Base-by-base conservation (phyloP, 2,888 invertebrate species). In the Drosophila anceps region DNA sequence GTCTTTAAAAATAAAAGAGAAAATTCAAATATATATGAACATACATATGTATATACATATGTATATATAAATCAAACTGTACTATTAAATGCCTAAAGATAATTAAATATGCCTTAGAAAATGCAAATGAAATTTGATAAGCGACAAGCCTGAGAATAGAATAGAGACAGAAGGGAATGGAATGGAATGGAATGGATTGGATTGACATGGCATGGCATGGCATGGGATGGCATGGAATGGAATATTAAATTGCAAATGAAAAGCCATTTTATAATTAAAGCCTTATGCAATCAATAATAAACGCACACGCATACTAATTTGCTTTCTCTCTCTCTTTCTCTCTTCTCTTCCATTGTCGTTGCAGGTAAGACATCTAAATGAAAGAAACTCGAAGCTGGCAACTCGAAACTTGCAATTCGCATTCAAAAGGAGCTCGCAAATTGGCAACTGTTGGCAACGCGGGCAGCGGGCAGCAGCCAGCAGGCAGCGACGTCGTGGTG, bases 311-410 rank as follows among this genome's bases (percentile, higher is more conserved):
- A 43, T 37, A 41, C 41, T 50, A 55, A 66, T 67, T 51, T 20
- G 18, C 24, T 24, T 3, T 27, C 7, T 24, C 12, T 48, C n/a
- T 48, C 29, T 53, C 5, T 73, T 50, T 61, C 15, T 29, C n/a
- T 35, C 29, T 18, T 65, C 29, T 57, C 8, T 74, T 41, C 63
- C 39, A 35, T 24, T 67, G 18, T 68, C 33, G 13, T 88, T 84
- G 8, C 86, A 84, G 88, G 88, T 88, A 84, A 84, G 79, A 80
- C 76, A 80, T 64, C 68, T 44, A 48, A 71, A 29, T 61, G 51
- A 74, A 48, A 20, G 51, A 54, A 69, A 51, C 37, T 39, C 29
- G 43, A 55, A 12, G 50, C 48, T 48, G 29, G 48, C 29, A 48
- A 48, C 48, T 37, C 29, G 41, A 59, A 24, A 44, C 48, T 24